Base-by-base conservation (phyloP, 2,888 invertebrate species). In the Drosophila pegasa region DNA sequence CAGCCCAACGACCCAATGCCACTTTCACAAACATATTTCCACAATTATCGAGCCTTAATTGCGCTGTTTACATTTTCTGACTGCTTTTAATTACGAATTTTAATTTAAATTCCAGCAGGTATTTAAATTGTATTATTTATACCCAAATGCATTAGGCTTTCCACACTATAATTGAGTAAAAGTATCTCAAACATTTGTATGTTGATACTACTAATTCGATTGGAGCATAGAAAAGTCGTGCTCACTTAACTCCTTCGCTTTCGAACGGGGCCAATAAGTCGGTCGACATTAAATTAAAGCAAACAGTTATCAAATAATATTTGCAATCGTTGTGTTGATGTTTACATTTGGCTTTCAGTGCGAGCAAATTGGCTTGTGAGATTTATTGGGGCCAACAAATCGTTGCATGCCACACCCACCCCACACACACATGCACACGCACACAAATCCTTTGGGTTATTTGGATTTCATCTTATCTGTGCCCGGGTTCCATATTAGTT, bases 391-490 rank as follows among this genome's bases (percentile, higher is more conserved):
- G 59, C 5, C 25, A 16, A 5, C 1, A 25, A 41, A 59, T 58
- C 41, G 5, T 0, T 22, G n/a, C 37, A 20, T 14, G 20, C 16
- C 29, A 16, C 41, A 14, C 8, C 0, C 14, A 29, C n/a, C 8
- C 3, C 3, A 18, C 47, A 29, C 47, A 33, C 1, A 20, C 20
- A 25, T 8, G 0, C 41, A 25, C 5, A 5, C 22, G 7, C 14
- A 14, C 14, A 14, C 20, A 20, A 2, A 54, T 16, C 31, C 47
- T 52, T 20, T 12, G 38, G 73, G 18, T 20, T 52, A 52, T 73
- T 71, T 43, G 54, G 37, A 33, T 40, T 50, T 48, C 20, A 41
- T 54, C 40, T 58, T 41, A 51, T 41, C 33, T 47, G 22, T 16
- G 18, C 29, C 54, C 12, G 9, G 9, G 8, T 18, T 12, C 14